phyloP scores from a whole-genome alignment of 2,888 invertebrate genomes.

The Drosophila acutilabella region DNA sequence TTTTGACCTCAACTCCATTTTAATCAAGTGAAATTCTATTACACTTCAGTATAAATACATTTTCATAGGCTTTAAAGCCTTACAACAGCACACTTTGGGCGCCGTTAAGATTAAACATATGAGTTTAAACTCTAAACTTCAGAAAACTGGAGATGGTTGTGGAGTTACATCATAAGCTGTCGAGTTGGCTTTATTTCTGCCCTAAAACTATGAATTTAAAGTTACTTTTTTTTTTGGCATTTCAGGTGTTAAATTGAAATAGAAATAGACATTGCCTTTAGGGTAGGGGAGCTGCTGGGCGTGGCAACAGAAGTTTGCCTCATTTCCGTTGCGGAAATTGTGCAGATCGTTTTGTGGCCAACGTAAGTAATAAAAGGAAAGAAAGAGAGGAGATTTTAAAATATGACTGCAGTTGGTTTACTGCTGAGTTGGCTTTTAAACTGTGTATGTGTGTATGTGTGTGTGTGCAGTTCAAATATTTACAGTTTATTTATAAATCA shows the following conservation, averaged over 20 bases:
- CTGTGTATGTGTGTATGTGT: constrained; percentile 14
- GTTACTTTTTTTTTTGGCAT: not conserved
- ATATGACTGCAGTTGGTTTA: constrained; percentile 22
- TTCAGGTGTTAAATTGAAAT: constrained; percentile 23
- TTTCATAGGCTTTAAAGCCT: no score
- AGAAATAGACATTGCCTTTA: constrained; percentile 1
- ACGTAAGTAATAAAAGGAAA: not conserved
- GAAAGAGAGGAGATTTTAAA: not conserved
- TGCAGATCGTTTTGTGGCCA: constrained; percentile 46
- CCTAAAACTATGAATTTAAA: not conserved
- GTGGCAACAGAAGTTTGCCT: constrained; percentile 32
- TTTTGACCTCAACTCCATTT: no score
- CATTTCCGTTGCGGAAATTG: constrained; percentile 58
- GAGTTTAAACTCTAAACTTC: not conserved
- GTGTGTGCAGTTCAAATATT: constrained; percentile 68
- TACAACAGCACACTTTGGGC: not conserved
- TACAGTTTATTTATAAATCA: constrained; percentile 80
- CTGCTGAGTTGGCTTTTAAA: constrained; percentile 32
- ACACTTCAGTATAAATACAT: no score
- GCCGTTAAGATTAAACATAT: not conserved
- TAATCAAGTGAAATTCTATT: no score
- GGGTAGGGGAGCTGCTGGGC: not conserved
- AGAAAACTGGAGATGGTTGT: not conserved
- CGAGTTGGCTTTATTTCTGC: not conserved
- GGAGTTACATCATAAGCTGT: not conserved